A percentile compares a stretch with the other conserved stretches of the same genome.
Conservation (phyloP, 1,140 invertebrate genomes). For the Lepidurus arcticus region DNA sequence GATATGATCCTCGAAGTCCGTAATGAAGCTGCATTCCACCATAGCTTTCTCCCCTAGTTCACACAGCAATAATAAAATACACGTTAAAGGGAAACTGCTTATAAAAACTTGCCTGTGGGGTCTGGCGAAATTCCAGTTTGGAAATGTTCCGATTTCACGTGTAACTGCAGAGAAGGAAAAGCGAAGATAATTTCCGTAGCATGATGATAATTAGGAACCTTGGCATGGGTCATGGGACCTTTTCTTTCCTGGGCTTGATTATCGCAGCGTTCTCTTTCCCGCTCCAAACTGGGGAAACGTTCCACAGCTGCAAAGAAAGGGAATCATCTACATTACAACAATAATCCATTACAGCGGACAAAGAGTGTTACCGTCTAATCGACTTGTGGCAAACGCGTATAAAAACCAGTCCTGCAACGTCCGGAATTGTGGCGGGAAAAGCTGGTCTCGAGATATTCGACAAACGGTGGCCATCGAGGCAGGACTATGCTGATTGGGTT, state of each 20-base stretch:
- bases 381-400: slow-evolving; percentile 87
- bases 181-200: slow-evolving; percentile 92
- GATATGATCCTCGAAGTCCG: slow-evolving; percentile 97
- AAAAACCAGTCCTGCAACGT: slow-evolving; percentile 93
- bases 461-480: slow-evolving; percentile 82
- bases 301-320: slow-evolving; percentile 64
- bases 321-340: slow-evolving; percentile 23
- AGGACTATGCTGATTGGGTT: slow-evolving; percentile 55
- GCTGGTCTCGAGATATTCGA: slow-evolving; percentile 77
- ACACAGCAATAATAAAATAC: slow-evolving; percentile 43
- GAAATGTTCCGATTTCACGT: slow-evolving; percentile 87
- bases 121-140: slow-evolving; percentile 67
- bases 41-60: slow-evolving; percentile 51
- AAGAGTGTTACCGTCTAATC: slow-evolving; percentile 72
- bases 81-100: slow-evolving; percentile 38
- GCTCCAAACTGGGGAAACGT: slow-evolving; percentile 77
- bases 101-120: slow-evolving; percentile 52
- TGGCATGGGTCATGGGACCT: slow-evolving; percentile 42
- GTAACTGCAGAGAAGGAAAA: slow-evolving; percentile 81
- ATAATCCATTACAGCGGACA: slow-evolving; percentile 30
- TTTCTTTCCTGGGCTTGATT: slow-evolving; percentile 41
- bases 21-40: slow-evolving; percentile 94
- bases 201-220: slow-evolving; percentile 75
- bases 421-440: slow-evolving; percentile 92
- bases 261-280: slow-evolving; percentile 48